phyloP scores from a whole-genome alignment of 2,888 invertebrate species.

The Sturmia bella region DNA sequence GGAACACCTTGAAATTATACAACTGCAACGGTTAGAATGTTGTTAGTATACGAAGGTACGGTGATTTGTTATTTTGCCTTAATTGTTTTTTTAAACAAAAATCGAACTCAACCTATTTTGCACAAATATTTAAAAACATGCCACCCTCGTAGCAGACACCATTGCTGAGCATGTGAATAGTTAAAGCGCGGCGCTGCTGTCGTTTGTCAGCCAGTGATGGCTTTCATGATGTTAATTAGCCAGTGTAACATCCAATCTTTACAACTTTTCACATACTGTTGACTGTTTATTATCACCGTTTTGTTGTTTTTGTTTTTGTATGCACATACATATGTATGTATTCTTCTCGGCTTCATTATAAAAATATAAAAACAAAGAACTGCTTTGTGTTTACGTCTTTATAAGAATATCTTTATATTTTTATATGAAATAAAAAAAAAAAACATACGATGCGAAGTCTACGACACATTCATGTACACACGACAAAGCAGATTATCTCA shows the following conservation, averaged over 20 bases:
- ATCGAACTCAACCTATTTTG: too few relatives aligned
- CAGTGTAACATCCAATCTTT: constrained; percentile 76
- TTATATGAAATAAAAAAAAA: constrained; percentile 38
- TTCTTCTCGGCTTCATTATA: constrained; percentile 29
- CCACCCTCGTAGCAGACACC: constrained; percentile 15
- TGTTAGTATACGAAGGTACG: too few relatives aligned
- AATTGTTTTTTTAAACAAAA: too few relatives aligned
- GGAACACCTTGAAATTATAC: background rate
- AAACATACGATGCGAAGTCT: constrained; percentile 25
- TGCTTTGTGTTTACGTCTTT: constrained; percentile 25
- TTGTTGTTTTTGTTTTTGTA: constrained; percentile 49
- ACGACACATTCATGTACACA: constrained; percentile 57
- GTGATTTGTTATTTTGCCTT: background rate
- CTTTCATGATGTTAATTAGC: constrained; percentile 78
- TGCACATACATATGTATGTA: constrained; percentile 15
- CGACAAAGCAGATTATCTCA: constrained; percentile 79
- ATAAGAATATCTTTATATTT: constrained; percentile 36
- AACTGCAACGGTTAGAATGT: background rate
- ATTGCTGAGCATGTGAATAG: constrained; percentile 53
- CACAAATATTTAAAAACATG: too few relatives aligned
- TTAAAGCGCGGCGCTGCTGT: constrained; percentile 46
- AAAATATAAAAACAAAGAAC: constrained; percentile 73
- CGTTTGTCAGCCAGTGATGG: constrained; percentile 57
- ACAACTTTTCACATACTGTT: constrained; percentile 68
- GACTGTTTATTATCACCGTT: constrained; percentile 56